Evolutionary conservation across 2,113 vertebrate species (phyloP).

Genomic region (Chloebia gouldiae): DNA sequence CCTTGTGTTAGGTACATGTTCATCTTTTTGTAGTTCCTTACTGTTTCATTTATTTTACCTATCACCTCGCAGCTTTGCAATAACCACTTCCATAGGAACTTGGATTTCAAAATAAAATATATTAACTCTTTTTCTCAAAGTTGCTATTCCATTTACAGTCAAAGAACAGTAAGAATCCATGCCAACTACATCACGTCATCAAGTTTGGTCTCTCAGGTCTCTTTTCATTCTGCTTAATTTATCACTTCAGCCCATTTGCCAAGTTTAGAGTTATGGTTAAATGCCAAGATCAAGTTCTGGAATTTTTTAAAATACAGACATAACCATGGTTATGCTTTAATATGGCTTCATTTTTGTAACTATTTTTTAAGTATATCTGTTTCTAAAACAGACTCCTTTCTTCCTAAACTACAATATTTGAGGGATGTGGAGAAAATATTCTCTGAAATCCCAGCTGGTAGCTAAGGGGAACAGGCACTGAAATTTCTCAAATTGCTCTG

Average conservation of each 20-base stretch:
- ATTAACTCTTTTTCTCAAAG: neutral
- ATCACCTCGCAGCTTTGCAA: neutral
- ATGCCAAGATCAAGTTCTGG: neutral
- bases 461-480: neutral
- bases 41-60: neutral
- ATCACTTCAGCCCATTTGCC: constrained; percentile 16
- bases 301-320: neutral
- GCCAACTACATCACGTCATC: neutral
- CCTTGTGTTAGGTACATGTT: neutral
- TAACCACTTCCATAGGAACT: neutral
- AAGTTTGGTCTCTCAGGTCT: constrained; percentile 19
- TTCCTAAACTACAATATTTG: neutral
- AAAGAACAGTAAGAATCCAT: neutral
- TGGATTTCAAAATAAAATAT: neutral
- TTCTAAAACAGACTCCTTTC: neutral
- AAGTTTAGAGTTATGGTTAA: neutral
- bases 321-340: neutral
- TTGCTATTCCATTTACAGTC: neutral
- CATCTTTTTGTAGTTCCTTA: neutral
- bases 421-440: neutral
- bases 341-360: neutral
- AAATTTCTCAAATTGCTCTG: neutral
- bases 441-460: neutral
- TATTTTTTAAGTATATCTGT: neutral
- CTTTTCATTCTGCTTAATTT: constrained; percentile 45